Conservation (phyloP, 2,888 invertebrate species). For the Hirtodrosophila cameraria region DNA sequence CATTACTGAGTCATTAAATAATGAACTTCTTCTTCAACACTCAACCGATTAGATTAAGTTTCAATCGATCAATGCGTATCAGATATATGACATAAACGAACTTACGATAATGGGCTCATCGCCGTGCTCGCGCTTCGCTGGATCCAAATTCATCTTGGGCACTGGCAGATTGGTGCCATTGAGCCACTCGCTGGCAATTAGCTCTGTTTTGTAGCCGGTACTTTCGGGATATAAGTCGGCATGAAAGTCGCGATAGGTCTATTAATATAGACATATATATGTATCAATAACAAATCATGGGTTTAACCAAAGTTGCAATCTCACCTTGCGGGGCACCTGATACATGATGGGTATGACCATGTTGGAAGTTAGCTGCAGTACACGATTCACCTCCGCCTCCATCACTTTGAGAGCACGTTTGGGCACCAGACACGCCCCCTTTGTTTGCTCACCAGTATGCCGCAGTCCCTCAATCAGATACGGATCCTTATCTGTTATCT, state of each 20-base stretch:
- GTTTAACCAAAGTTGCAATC: not conserved
- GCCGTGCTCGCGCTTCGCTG: constrained; percentile 88
- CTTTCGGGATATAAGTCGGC: constrained; percentile 97
- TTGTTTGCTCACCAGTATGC: constrained; percentile 97
- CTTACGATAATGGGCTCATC: constrained; percentile 87
- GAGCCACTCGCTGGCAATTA: constrained; percentile 93
- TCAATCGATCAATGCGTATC: no score
- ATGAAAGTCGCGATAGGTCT: constrained; percentile 97
- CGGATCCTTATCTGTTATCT: constrained; percentile 94
- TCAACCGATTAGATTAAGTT: no score
- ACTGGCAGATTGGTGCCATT: constrained; percentile 90
- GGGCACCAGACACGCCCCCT: constrained; percentile 96
- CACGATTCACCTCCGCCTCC: constrained; percentile 97
- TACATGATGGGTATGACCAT: constrained; percentile 97
- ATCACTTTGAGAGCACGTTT: constrained; percentile 97
- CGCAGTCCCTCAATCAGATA: constrained; percentile 94
- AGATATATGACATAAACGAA: constrained; percentile 37
- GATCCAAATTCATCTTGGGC: constrained; percentile 93
- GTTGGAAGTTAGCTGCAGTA: constrained; percentile 93
- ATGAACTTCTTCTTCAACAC: no score
- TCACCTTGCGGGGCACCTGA: constrained; percentile 95
- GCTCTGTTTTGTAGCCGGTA: constrained; percentile 90
- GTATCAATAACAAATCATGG: not conserved
- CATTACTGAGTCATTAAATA: no score
- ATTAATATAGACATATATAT: constrained; percentile 8